Percentiles rank a stretch among this genome's conserved stretches.
Evolutionary conservation across 2,797 vertebrate genomes (phyloP).

Genomic region (Pristis pectinata): DNA sequence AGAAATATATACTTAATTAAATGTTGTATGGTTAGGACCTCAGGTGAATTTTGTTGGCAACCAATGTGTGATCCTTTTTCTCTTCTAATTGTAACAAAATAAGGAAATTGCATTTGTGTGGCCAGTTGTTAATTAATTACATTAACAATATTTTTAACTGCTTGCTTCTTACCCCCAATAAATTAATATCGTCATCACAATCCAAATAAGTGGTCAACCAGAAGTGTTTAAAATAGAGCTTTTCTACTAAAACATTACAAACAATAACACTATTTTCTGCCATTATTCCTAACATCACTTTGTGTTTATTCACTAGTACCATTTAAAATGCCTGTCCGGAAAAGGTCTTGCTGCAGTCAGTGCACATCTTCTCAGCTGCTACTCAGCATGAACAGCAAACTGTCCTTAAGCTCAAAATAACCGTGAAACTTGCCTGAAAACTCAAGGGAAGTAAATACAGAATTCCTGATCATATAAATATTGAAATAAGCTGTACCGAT

Average conservation of each 20-base stretch:
- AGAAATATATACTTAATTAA: background rate
- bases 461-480: background rate
- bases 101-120: background rate
- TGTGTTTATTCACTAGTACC: background rate
- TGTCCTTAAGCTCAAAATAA: background rate
- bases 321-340: background rate
- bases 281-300: background rate
- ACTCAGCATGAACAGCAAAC: background rate
- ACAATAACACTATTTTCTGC: background rate
- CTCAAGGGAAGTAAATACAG: background rate
- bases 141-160: background rate
- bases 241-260: background rate
- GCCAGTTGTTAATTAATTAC: constrained; percentile 9
- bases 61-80: background rate
- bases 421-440: background rate
- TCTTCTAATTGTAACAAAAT: constrained; percentile 1
- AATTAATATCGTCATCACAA: background rate
- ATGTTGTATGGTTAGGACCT: background rate
- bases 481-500: background rate
- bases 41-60: background rate
- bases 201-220: too few species aligned
- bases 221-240: background rate
- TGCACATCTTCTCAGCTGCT: background rate
- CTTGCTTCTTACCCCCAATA: background rate
- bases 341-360: background rate